phyloP scores from a whole-genome alignment of 2,888 invertebrate species.

The Drosophila aldrichi region DNA sequence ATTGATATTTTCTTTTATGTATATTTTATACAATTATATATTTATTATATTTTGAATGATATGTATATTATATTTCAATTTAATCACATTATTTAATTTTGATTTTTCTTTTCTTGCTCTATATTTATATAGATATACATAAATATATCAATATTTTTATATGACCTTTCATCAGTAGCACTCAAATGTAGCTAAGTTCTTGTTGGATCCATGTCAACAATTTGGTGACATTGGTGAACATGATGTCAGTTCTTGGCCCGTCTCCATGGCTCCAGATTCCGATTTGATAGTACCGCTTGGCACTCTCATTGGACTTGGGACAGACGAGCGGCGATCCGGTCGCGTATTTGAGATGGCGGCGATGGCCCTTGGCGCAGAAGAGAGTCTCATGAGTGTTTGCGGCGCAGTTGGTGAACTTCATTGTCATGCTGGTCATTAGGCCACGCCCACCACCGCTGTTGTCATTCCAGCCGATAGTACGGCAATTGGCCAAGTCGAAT shows the following conservation, averaged over 20 bases:
- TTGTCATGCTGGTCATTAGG: background rate
- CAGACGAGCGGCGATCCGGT: constrained; percentile 29
- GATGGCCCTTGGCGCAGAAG: constrained; percentile 5
- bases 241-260: rapidly evolving
- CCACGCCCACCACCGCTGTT: rapidly evolving
- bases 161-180: too few species aligned
- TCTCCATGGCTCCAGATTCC: constrained; percentile 25
- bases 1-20: too few species aligned
- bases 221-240: background rate
- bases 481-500: constrained; percentile 14
- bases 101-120: too few species aligned
- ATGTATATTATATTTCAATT: too few species aligned
- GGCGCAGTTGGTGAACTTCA: background rate
- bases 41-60: too few species aligned
- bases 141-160: too few species aligned
- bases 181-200: too few species aligned
- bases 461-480: constrained; percentile 37
- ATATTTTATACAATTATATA: too few species aligned
- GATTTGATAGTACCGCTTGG: constrained; percentile 24
- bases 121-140: too few species aligned
- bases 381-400: background rate
- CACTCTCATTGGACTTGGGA: background rate
- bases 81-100: too few species aligned
- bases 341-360: background rate
- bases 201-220: constrained; percentile 19